Evolutionary conservation across 2,113 vertebrate genomes (phyloP).

Genomic region (Lampris incognitus): DNA sequence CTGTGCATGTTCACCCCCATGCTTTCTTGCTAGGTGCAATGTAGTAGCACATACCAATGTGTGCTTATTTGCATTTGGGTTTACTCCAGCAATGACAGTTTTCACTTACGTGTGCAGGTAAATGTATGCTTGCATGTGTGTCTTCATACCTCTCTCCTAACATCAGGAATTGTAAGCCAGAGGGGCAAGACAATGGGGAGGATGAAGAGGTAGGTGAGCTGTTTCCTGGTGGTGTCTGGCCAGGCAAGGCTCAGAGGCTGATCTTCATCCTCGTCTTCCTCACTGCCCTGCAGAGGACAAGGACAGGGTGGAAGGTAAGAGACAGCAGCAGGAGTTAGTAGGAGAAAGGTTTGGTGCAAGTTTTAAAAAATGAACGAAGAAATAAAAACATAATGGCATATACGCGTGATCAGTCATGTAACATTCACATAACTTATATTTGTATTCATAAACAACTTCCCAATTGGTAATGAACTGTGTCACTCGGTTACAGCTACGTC

Average conservation of each 20-base stretch:
- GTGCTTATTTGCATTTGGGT: neutral
- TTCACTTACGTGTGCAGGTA: slow-evolving; percentile 5
- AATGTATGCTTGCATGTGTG: slow-evolving; percentile 16
- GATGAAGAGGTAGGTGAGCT: slow-evolving; percentile 88
- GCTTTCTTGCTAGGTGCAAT: neutral
- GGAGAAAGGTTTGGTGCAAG: neutral
- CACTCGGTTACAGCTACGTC: neutral
- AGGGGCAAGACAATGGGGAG: slow-evolving; percentile 93
- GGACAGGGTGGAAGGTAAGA: slow-evolving; percentile 10
- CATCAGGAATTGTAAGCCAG: slow-evolving; percentile 93
- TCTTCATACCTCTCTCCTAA: slow-evolving; percentile 88
- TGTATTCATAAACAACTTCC: neutral
- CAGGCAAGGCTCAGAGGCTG: slow-evolving; percentile 94
- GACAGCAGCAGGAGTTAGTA: neutral
- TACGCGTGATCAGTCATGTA: too few species aligned
- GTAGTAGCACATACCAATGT: neutral
- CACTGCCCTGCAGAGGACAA: slow-evolving; percentile 69
- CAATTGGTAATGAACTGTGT: neutral
- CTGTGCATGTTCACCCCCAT: too few species aligned
- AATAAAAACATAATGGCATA: too few species aligned
- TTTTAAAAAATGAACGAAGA: too few species aligned
- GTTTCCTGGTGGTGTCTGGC: slow-evolving; percentile 90
- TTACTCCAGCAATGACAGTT: neutral
- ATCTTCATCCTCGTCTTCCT: slow-evolving; percentile 86
- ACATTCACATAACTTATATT: too few species aligned